Evolutionary conservation across 2,888 invertebrate genomes (phyloP), one percentile per base, ranked within the genome.

Genomic region (Stegophylla sp.): DNA sequence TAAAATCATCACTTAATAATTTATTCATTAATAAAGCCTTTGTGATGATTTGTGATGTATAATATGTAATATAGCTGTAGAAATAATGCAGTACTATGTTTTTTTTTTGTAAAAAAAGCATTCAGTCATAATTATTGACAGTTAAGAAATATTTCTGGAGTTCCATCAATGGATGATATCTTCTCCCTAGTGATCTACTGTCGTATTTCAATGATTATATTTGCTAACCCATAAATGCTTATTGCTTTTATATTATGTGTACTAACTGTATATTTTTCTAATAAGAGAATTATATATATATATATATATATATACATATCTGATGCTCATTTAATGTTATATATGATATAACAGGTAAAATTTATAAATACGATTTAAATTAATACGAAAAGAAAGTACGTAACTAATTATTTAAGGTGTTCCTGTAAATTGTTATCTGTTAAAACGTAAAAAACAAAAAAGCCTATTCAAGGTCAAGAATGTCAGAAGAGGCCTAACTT

Each of bases 401-500:
- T n/a, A n/a, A n/a, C n/a, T n/a, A 41, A 45, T 77, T 77, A n/a
- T 53, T 77, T 45, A 53, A 43, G 26, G 12, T 61, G 28, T 63
- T 17, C 17, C 69, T 17, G 41, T 1, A n/a, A 28, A 28, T 28
- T 28, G 10, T 66, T 43, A 71, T 17, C 34, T 53, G n/a, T 69
- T 53, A 17, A 69, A 9, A 67, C 56, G 13, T 67, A 67, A 13
- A n/a, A 45, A 26, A 73, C 17, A 61, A 20, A 67, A 67, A 69
- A 77, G 28, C 20, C 17, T 77, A 69, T 51, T 71, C 79, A 79
- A 79, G 79, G 79, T 51, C 48, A 63, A 41, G 5, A 41, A 26
- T 79, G n/a, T 51, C 0, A 69, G 17, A 48, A 12, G 45, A 79
- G 23, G 28, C 71, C 51, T 79, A 79, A 61, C 79, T 79, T 79